Evolutionary conservation across 2,113 vertebrate genomes (phyloP), one percentile per base, ranked within the genome.

Genomic region (Nesospiza acunhae): DNA sequence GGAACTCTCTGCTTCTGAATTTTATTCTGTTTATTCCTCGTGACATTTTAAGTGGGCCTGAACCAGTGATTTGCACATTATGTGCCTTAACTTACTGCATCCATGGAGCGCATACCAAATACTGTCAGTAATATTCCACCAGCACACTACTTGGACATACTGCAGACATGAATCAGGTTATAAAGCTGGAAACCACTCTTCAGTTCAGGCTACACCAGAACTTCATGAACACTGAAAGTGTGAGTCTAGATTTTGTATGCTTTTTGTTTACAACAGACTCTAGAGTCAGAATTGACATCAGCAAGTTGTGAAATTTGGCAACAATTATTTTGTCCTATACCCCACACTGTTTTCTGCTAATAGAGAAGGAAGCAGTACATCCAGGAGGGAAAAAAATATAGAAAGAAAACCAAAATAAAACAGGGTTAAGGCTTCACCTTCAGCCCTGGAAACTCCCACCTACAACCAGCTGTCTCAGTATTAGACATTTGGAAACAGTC

Each of bases 381-480:
- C 7, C 6, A 14, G 11, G 14, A 1, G 7, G n/a, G 2, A 3
- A 21, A 24, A 44, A 18, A 17, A 10, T 1, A 24, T 0, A 30
- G 13, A 44, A 59, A 23, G 7, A 37, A 10, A 39, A 17, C 10
- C 5, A 31, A 67, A 74, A 23, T 28, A 56, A 62, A 53, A 17
- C 3, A 19, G 1, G 3, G 4, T 78, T 11, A 41, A 26, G 15
- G 5, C 3, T 93, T 81, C 49, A 46, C 19, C 14, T 58, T 66
- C 52, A 64, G 4, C 13, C 42, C 67, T 41, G 30, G 72, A 79
- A 84, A 7, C 19, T 59, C 27, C 35, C 27, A 79, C n/a, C 49
- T 68, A 39, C 50, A 44, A n/a, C 8, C 53, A 85, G 39, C 28
- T 87, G 19, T 14, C 19, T 44, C n/a, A 35, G 44, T 27, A 41